Percentiles rank a stretch among this genome's conserved stretches.
These are phyloP conservation scores for Danio albolineatus DNA, from an alignment of 2,797 vertebrate genomes.

Conservation along the genomic window DNA sequence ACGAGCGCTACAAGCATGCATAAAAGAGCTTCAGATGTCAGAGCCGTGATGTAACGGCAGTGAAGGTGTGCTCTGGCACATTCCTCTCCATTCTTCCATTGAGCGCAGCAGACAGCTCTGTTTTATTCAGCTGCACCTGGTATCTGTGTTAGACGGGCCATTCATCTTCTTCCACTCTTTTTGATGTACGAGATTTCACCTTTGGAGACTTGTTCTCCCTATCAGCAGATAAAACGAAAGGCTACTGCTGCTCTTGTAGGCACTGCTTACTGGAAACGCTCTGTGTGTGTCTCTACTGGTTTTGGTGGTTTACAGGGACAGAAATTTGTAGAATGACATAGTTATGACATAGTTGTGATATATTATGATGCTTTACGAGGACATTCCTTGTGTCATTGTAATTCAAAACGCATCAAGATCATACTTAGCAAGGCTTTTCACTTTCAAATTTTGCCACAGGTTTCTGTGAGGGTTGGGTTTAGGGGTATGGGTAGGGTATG, in stretches of 20 bases:
- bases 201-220: conserved; percentile 41
- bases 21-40: conserved; percentile 8
- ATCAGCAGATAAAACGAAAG: conserved; percentile 43
- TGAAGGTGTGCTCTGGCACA: conserved; percentile 25
- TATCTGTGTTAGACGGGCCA: conserved; percentile 46
- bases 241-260: conserved; percentile 20
- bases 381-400: too few relatives aligned
- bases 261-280: conserved; percentile 14
- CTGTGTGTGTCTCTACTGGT: not conserved
- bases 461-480: too few relatives aligned
- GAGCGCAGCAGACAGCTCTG: conserved; percentile 30
- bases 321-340: too few relatives aligned
- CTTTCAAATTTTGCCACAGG: too few relatives aligned
- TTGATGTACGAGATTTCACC: conserved; percentile 55
- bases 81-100: conserved; percentile 40
- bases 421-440: too few relatives aligned
- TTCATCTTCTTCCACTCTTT: conserved; percentile 50
- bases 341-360: too few relatives aligned
- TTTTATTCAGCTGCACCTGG: conserved; percentile 48
- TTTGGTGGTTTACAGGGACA: too few relatives aligned
- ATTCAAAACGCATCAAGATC: too few relatives aligned
- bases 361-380: too few relatives aligned
- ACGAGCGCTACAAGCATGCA: not conserved
- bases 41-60: conserved; percentile 4
- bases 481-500: too few relatives aligned